Base-by-base conservation (phyloP, 2,113 vertebrate genomes). In the Clarias batrachus region DNA sequence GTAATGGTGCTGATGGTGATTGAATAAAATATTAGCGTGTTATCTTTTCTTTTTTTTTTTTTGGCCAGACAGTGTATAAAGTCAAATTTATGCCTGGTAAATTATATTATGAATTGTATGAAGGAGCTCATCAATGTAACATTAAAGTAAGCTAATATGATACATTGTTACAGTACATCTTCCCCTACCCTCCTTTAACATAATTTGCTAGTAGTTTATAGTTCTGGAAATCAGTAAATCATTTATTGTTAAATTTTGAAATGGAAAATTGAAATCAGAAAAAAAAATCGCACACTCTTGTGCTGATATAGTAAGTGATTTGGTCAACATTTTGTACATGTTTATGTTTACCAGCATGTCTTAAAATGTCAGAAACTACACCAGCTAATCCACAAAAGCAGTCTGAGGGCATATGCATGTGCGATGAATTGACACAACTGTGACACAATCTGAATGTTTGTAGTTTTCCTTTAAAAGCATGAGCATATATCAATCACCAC, bases 401-500 rank as follows among this genome's bases (percentile, higher is more conserved):
- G 30, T 60, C 60, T 80, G n/a, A 80, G 17, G 10, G n/a, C n/a
- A 79, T 10, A 37, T 60, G n/a, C 30, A 23, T 81, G 59, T 81
- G 30, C 41, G 57, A 37, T 37, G 30, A 62, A 62, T 37, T 62
- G 57, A 23, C 19, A 12, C 30, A 17, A 56, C 77, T 79, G 57
- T 23, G 57, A 25, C 33, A 41, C 33, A 59, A 30, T 79, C 41
- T 59, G 14, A 57, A 3, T 79, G 57, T 54, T 56, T 68, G n/a
- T 56, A 83, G 2, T 56, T 78, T 56, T 1, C 7, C 1, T 80
- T 82, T 82, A 3, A 68, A 68, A 82, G 23, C 81, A 82, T 56
- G 78, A 3, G 27, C 78, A 60, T 60, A 60, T 37, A 83, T 90
- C 83, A 86, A 54, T 66, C 87, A 86, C 79, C 78, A 84, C 88